These are phyloP conservation scores for Copidosoma floridanum DNA, from an alignment of 1,140 invertebrate species.

Conservation along the genomic window DNA sequence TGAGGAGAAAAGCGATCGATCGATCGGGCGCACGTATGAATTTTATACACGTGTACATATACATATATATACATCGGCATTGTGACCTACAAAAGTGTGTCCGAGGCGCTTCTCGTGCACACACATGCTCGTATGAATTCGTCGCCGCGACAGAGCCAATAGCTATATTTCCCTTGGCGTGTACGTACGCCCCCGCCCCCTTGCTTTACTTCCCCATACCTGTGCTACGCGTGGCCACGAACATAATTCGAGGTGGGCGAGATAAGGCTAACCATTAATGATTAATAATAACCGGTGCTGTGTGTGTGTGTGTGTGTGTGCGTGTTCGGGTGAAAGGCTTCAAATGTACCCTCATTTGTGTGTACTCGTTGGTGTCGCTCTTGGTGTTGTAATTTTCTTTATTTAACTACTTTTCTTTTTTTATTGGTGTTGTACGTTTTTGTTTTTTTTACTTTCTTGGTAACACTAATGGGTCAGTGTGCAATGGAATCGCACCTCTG, in stretches of 20 bases:
- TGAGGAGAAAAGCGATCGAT: background rate
- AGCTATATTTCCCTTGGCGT: slow-evolving; percentile 7
- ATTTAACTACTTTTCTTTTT: background rate
- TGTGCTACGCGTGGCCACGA: no score
- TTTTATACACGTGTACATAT: no score
- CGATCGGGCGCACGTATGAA: no score
- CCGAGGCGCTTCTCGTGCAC: background rate
- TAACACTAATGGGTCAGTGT: slow-evolving; percentile 50
- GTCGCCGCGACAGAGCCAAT: background rate
- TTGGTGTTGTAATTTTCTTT: slow-evolving; percentile 53
- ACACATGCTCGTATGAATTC: no score
- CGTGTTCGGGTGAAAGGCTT: no score
- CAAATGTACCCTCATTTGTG: slow-evolving; percentile 47
- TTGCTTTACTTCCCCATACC: no score
- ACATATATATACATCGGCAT: no score
- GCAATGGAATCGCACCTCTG: no score
- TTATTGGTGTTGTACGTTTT: background rate
- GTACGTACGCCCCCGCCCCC: no score
- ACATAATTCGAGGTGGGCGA: no score
- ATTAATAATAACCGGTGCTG: slow-evolving; percentile 47
- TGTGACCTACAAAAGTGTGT: slow-evolving; percentile 16
- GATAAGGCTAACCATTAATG: slow-evolving; percentile 40
- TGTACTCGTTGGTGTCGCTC: slow-evolving; percentile 52
- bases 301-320: slow-evolving; percentile 54
- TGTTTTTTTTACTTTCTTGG: slow-evolving; percentile 10